phyloP scores from a whole-genome alignment of 1,140 invertebrate genomes.

The Wiebesia pumilae region DNA sequence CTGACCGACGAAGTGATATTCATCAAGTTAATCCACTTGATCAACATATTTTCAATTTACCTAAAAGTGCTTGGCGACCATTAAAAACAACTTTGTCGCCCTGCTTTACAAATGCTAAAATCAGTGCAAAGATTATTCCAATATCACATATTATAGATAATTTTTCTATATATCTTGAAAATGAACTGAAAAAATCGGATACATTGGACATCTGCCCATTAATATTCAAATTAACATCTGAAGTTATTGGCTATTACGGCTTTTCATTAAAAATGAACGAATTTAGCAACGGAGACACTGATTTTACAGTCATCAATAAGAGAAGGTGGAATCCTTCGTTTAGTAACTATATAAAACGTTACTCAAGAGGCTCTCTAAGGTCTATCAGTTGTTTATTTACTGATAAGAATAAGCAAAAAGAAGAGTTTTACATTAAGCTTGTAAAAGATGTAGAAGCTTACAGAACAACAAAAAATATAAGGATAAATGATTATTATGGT shows the following conservation, averaged over 20 bases:
- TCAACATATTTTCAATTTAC: slow-evolving; percentile 67
- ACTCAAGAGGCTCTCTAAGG: no score
- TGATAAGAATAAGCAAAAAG: neutral
- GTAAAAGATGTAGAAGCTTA: neutral
- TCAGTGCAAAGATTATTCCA: slow-evolving; percentile 16
- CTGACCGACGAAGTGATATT: slow-evolving; percentile 60
- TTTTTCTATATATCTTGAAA: slow-evolving; percentile 19
- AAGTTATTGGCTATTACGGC: neutral
- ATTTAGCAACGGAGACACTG: neutral
- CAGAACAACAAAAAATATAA: slow-evolving; percentile 2
- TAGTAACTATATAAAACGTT: no score
- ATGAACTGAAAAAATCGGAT: neutral
- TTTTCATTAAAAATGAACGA: slow-evolving; percentile 18
- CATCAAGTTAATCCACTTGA: slow-evolving; percentile 72
- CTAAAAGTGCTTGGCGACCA: neutral
- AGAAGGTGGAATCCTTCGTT: no score
- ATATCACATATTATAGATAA: neutral
- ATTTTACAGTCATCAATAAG: neutral
- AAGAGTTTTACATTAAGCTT: neutral
- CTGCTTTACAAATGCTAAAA: slow-evolving; percentile 13
- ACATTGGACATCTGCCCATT: neutral
- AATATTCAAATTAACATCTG: slow-evolving; percentile 61
- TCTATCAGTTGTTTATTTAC: no score
- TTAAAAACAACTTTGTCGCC: neutral
- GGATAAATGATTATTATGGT: slow-evolving; percentile 1